phyloP scores from a whole-genome alignment of 1,140 invertebrate genomes.

The Conus betulinus region DNA sequence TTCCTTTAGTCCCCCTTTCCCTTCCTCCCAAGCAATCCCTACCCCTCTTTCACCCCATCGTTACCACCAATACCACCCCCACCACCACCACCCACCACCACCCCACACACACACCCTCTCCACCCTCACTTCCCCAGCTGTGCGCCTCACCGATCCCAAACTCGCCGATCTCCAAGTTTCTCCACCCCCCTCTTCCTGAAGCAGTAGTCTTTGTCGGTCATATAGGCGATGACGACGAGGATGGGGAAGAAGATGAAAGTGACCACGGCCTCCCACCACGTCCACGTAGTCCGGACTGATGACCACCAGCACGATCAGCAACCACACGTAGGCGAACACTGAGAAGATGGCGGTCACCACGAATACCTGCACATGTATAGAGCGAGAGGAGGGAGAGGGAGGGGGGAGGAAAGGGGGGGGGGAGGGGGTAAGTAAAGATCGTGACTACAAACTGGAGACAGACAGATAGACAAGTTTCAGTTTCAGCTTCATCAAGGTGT shows the following conservation, averaged over 20 bases:
- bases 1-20: neutral
- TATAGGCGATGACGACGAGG: constrained; percentile 77
- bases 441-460: no score
- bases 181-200: constrained; percentile 47
- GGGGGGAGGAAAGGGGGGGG: no score
- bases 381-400: no score
- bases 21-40: neutral
- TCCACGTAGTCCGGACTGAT: constrained; percentile 78
- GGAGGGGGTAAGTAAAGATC: no score
- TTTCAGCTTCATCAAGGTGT: no score
- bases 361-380: constrained; percentile 75
- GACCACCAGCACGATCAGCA: constrained; percentile 79
- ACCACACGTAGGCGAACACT: constrained; percentile 83
- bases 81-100: neutral
- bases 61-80: neutral
- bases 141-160: constrained; percentile 57
- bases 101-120: neutral
- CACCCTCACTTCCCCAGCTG: no score
- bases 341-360: constrained; percentile 79
- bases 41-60: neutral
- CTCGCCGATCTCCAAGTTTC: constrained; percentile 40
- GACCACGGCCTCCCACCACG: constrained; percentile 81
- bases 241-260: constrained; percentile 81
- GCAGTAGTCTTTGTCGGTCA: constrained; percentile 78
- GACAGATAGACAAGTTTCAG: no score